Evolutionary conservation across 2,888 invertebrate species (phyloP), one percentile per base, ranked within the genome.

Genomic region (Cheilosia variabilis): DNA sequence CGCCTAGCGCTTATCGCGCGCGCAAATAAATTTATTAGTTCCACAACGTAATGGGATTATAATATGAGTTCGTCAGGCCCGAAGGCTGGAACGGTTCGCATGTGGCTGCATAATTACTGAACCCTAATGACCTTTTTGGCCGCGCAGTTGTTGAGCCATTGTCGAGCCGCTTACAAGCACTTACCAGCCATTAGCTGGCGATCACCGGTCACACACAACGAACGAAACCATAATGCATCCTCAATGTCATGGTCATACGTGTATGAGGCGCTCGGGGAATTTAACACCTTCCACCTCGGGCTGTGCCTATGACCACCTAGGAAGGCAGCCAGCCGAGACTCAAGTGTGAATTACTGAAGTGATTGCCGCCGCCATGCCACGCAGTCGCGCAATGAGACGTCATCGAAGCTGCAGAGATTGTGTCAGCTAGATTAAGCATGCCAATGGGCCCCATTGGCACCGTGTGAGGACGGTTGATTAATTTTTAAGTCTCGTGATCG

Each of bases 1-100:
- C 79, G 84, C 75, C 79, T 75, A 58, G 84, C 47, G 73, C 71
- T 75, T 86, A 81, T 86, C 81, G 68, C 57, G 57, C 72, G 57
- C 72, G 66, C 72, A 77, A 86, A 86, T 81, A 86, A 86, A 86
- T 86, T 81, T 86, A 77, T 77, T 81, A 81, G 81, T 45, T 57
- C 50, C 62, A 43, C 71, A 68, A 73, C 62, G 75, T 86, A 81
- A 86, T 86, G 86, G 81, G 81, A 86, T 86, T 86, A 77, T 86
- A 86, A 86, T 86, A 86, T 66, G 86, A 72, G 76, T 69, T 66
- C 71, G 17, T 68, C 75, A 43, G 43, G 53, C 79, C 55, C 27
- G 43, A n/a, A 78, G 68, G 72, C 72, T 62, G 27, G 52, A 31
- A 34, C 43, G 47, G 19, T 24, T 55, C 19, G 66, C 47, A 45